These are phyloP conservation scores for Drosophila triauraria DNA, from an alignment of 1,140 invertebrate genomes.

Conservation along the genomic window DNA sequence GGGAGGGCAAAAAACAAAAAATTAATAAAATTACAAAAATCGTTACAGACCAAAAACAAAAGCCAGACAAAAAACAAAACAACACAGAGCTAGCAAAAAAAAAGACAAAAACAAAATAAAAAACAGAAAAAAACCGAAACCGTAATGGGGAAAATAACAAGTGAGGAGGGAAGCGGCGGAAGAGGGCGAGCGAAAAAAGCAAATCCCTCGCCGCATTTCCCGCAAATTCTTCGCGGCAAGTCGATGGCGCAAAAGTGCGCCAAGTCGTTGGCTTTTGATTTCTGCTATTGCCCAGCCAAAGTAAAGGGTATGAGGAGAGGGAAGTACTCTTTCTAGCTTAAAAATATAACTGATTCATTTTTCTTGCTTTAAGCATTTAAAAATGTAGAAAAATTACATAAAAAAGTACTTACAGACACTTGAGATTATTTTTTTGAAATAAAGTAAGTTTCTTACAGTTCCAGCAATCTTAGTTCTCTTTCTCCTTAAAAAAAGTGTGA, in stretches of 20 bases:
- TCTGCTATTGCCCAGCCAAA: not conserved
- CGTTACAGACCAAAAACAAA: conserved; percentile 41
- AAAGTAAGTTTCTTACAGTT: no score
- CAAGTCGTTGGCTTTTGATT: conserved; percentile 35
- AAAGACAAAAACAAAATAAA: not conserved
- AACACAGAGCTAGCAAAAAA: conserved; percentile 2
- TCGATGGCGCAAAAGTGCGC: conserved; percentile 40
- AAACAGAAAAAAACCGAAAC: not conserved
- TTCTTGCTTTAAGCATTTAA: no score
- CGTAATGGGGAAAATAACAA: conserved; percentile 10
- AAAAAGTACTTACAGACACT: no score
- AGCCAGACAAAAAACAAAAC: conserved; percentile 19
- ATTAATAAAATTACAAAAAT: conserved; percentile 66
- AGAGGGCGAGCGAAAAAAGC: conserved; percentile 16
- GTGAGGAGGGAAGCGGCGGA: not conserved
- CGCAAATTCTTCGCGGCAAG: conserved; percentile 18
- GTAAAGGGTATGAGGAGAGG: conserved; percentile 21
- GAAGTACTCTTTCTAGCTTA: no score
- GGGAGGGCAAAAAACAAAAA: conserved; percentile 24
- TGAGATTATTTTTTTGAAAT: no score
- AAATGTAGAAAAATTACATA: no score
- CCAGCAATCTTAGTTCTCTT: no score
- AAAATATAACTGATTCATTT: no score
- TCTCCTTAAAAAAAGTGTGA: no score
- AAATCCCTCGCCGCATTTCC: conserved; percentile 30